Conservation (phyloP, 2,113 vertebrate species). For the Dascyllus trimaculatus region DNA sequence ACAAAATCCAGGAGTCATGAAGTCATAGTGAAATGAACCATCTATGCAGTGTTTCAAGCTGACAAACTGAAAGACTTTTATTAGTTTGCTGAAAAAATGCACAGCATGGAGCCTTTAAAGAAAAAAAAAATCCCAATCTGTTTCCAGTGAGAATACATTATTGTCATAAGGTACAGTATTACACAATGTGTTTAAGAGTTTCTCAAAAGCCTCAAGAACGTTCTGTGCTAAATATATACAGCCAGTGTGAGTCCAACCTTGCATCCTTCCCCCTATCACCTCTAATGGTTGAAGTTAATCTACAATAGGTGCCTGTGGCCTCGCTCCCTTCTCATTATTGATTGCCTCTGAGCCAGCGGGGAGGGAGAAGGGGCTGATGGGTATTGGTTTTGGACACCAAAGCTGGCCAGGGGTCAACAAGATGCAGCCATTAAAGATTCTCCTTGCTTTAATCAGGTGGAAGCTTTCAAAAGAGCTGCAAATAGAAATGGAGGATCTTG, state of each 20-base stretch:
- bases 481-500: background rate
- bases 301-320: constrained; percentile 28
- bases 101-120: too few relatives aligned
- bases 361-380: constrained; percentile 21
- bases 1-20: too few relatives aligned
- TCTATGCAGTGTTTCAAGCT: too few relatives aligned
- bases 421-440: constrained; percentile 46
- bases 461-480: constrained; percentile 17
- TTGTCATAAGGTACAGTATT: too few relatives aligned
- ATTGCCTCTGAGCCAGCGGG: constrained; percentile 33
- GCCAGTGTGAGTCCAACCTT: constrained; percentile 3
- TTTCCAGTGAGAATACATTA: too few relatives aligned
- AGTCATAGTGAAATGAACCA: too few relatives aligned
- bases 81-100: too few relatives aligned
- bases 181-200: background rate
- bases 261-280: constrained; percentile 27
- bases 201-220: too few relatives aligned
- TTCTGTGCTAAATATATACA: background rate
- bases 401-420: constrained; percentile 57
- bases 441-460: constrained; percentile 36
- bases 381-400: constrained; percentile 63
- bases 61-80: too few relatives aligned
- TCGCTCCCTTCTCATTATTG: constrained; percentile 52
- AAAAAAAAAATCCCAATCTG: too few relatives aligned
- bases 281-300: constrained; percentile 44